Percentiles rank a stretch among this genome's conserved stretches.
phyloP scores from a whole-genome alignment of 2,797 vertebrate genomes.

The Molothrus aeneus region DNA sequence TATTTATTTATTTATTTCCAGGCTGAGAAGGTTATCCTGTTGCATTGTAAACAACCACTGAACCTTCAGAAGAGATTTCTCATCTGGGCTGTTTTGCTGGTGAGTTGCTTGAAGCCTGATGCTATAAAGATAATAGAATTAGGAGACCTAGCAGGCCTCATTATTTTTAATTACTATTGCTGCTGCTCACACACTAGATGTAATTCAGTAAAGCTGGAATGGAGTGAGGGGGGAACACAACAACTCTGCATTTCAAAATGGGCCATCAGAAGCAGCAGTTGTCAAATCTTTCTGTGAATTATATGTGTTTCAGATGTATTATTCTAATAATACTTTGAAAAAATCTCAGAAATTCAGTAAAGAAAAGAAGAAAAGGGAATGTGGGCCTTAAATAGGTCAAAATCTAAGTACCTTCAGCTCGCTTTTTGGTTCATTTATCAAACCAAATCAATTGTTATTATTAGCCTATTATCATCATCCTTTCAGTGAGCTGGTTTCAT shows the following conservation, averaged over 20 bases:
- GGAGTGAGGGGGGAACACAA: background rate
- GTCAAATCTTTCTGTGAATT: background rate
- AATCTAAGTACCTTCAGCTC: background rate
- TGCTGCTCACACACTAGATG: constrained; percentile 56
- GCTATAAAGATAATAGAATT: constrained; percentile 74
- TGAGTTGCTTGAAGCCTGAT: constrained; percentile 77
- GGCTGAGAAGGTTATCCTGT: constrained; percentile 83
- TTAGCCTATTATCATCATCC: constrained; percentile 62
- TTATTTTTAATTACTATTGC: constrained; percentile 71
- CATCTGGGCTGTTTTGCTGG: constrained; percentile 82
- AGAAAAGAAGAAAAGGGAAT: background rate
- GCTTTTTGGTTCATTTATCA: constrained; percentile 52
- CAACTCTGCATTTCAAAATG: constrained; percentile 21
- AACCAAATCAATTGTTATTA: constrained; percentile 64
- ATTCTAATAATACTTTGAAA: background rate
- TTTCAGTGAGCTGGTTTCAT: constrained; percentile 46
- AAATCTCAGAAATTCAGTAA: background rate
- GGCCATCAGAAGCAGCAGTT: background rate
- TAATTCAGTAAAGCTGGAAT: constrained; percentile 54
- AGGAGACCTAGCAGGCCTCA: constrained; percentile 67
- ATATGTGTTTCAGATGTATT: background rate
- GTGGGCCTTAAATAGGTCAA: constrained; percentile 29
- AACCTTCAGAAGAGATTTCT: constrained; percentile 82
- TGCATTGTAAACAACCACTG: constrained; percentile 72
- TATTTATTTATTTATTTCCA: constrained; percentile 54